These are phyloP conservation scores for Mustela nigripes DNA, from an alignment of 2,113 vertebrate species.

Conservation along the genomic window DNA sequence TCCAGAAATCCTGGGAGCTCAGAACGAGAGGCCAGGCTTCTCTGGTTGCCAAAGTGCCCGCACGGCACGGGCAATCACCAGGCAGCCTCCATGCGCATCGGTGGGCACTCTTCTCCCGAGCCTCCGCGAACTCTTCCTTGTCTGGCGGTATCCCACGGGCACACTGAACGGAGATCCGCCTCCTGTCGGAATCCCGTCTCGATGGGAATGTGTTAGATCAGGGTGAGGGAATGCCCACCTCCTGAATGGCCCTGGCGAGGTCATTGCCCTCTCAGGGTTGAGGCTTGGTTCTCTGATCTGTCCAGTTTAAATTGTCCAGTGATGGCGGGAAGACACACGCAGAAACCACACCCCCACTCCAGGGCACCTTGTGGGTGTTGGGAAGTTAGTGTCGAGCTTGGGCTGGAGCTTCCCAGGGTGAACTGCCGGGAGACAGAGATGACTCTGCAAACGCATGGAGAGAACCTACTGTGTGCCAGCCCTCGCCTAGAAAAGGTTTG, in stretches of 20 bases:
- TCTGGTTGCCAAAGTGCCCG: background rate
- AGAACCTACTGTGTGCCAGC: accelerated
- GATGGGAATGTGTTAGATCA: slow-evolving; percentile 11
- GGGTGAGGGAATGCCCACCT: background rate
- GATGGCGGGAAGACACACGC: background rate
- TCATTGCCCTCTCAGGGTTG: background rate
- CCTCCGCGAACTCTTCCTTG: background rate
- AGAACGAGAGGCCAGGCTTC: background rate
- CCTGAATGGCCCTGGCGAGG: background rate
- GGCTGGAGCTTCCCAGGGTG: background rate
- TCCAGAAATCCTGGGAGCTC: background rate
- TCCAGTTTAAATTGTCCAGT: background rate
- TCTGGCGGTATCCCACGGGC: background rate
- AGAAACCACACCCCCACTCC: background rate
- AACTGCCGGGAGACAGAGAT: background rate
- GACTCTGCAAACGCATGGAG: background rate
- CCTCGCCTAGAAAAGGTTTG: background rate
- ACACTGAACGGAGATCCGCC: background rate
- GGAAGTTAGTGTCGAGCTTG: accelerated
- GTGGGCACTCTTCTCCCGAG: background rate
- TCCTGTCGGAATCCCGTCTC: background rate
- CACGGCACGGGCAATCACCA: background rate
- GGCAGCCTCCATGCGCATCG: background rate
- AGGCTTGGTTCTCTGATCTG: background rate
- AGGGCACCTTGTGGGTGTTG: background rate